Evolutionary conservation across 2,797 vertebrate species (phyloP), one percentile per base, ranked within the genome.

Genomic region (Kryptolebias ocellatus): DNA sequence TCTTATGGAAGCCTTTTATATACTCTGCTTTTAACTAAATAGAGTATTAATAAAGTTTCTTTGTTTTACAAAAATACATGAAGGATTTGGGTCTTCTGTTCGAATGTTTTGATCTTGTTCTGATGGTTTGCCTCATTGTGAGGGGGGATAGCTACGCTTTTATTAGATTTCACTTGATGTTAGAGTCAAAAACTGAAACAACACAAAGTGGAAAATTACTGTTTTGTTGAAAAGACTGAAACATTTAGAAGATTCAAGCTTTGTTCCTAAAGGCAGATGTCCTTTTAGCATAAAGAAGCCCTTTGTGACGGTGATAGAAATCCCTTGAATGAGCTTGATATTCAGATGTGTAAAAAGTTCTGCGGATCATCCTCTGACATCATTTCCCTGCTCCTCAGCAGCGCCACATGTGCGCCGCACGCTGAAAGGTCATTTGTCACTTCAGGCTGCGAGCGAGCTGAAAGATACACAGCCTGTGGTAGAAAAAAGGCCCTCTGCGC

Each of bases 31-130:
- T 92, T 89, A 92, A 92, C 70, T 88, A 79, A 80, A 85, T 16
- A 66, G 50, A 85, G 89, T 94, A 94, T 94, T 93, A 94, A 94
- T 94, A 93, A 94, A 93, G 82, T 87, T 85, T 49, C 85, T 80
- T 84, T 91, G 89, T 81, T 89, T 88, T 50, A 11, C 8, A 17
- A 27, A 64, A 81, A 78, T 80, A 84, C 9, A 56, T 14, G 10
- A 1, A 15, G 17, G 49, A 12, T 20, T 51, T 24, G 49, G 2
- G 49, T 24, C 4, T 24, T 4, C 39, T 42, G 39, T 42, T 42
- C 1, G 37, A 10, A 42, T 42, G 39, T 11, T 42, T 42, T 12
- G 11, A 12, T 14, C 11, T 12, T 9, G 34, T 34, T 34, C 34
- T 34, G 1, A 34, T 34, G 20, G 20, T 24, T 24, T 24, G 20